Evolutionary conservation across 2,113 vertebrate genomes (phyloP).

Genomic region (Muntiacus reevesi): DNA sequence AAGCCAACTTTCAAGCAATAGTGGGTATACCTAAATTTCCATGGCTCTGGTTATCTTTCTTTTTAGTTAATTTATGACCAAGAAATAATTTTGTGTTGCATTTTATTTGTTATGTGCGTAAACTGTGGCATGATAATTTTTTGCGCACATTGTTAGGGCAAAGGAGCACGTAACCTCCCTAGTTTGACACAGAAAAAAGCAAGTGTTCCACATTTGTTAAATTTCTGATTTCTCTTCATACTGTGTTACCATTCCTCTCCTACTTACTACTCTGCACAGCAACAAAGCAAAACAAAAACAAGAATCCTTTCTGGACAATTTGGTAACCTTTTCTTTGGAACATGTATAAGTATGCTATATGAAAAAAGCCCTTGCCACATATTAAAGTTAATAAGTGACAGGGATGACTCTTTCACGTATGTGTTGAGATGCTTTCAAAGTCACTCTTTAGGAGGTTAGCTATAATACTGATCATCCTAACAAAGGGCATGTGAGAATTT

Average conservation of each 20-base stretch:
- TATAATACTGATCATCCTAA: background rate
- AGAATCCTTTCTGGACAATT: background rate
- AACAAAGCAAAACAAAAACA: background rate
- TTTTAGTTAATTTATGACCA: conserved; percentile 20
- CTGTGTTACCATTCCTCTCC: background rate
- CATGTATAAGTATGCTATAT: background rate
- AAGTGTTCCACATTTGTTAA: background rate
- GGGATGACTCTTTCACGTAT: background rate
- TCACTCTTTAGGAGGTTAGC: background rate
- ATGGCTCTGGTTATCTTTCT: background rate
- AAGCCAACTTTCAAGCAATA: background rate
- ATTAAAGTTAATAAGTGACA: conserved; percentile 16
- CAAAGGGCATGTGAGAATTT: background rate
- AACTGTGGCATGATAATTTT: background rate
- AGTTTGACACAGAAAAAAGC: background rate
- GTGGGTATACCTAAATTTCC: background rate
- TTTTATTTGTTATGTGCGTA: background rate
- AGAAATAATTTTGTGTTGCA: background rate
- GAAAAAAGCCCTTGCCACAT: background rate
- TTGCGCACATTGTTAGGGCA: background rate
- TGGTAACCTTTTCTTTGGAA: conserved; percentile 2
- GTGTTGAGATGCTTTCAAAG: background rate
- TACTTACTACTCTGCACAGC: background rate
- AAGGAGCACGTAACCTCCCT: background rate
- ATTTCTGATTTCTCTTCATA: background rate